phyloP scores from a whole-genome alignment of 2,113 vertebrate genomes.

The Tricholaema leucomelas region DNA sequence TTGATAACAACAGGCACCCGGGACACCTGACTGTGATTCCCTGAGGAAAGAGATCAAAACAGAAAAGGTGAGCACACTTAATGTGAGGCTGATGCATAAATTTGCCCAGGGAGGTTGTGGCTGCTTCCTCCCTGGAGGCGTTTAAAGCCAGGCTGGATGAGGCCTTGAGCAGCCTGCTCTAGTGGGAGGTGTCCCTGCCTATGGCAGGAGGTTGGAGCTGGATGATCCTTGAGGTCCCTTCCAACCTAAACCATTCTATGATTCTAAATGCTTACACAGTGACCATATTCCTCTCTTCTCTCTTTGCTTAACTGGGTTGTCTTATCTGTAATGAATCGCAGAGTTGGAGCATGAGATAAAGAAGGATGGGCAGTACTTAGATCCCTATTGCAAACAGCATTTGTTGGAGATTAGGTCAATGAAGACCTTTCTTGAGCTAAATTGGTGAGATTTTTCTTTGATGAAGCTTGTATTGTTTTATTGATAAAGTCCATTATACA shows the following conservation, averaged over 20 bases:
- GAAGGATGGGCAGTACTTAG: slow-evolving; percentile 30
- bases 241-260: too few relatives aligned
- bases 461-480: slow-evolving; percentile 70
- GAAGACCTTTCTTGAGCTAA: slow-evolving; percentile 53
- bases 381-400: slow-evolving; percentile 44
- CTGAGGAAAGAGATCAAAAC: slow-evolving; percentile 74
- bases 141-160: too few relatives aligned
- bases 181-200: too few relatives aligned
- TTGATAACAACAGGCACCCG: slow-evolving; percentile 92
- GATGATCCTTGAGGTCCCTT: too few relatives aligned
- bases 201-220: too few relatives aligned
- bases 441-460: slow-evolving; percentile 52
- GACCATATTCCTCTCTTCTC: background rate
- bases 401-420: slow-evolving; percentile 56
- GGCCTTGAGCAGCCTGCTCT: too few relatives aligned
- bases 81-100: slow-evolving; percentile 4
- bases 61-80: slow-evolving; percentile 20
- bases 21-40: slow-evolving; percentile 97
- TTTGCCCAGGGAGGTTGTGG: too few relatives aligned
- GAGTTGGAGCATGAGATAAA: background rate
- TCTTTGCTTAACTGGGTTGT: background rate
- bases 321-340: background rate
- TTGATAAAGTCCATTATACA: slow-evolving; percentile 61
- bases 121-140: too few relatives aligned
- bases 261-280: background rate